These are phyloP conservation scores for Hesperophylax magnus DNA, from an alignment of 1,140 invertebrate species.

Conservation along the genomic window DNA sequence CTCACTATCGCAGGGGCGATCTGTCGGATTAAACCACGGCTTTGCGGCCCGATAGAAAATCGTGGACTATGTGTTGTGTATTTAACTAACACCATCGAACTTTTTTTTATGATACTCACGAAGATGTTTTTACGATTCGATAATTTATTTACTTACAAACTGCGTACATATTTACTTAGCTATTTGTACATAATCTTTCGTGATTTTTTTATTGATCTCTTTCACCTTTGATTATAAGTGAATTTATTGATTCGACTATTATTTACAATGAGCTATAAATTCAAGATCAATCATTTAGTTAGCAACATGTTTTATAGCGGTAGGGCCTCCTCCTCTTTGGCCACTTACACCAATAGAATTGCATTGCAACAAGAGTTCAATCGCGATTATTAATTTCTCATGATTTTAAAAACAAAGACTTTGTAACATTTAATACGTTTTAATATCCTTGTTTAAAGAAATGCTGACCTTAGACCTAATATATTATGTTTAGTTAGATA, in stretches of 20 bases:
- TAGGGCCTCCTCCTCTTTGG: too few species aligned
- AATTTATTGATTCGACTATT: conserved; percentile 4
- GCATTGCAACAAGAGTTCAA: too few species aligned
- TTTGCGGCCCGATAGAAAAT: conserved; percentile 18
- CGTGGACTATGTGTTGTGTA: conserved; percentile 23
- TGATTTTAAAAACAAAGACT: too few species aligned
- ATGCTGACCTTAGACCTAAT: too few species aligned
- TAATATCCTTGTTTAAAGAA: too few species aligned
- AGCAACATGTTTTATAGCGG: too few species aligned
- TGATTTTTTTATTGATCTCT: conserved; percentile 15
- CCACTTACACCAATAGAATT: too few species aligned
- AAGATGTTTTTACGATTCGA: conserved; percentile 26
- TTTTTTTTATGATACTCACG: conserved; percentile 14
- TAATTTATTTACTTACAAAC: conserved; percentile 40
- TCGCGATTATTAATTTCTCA: too few species aligned
- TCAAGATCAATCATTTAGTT: background rate
- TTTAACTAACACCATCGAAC: background rate
- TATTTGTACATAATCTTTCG: conserved; percentile 10
- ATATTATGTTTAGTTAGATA: too few species aligned
- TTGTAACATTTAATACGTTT: too few species aligned
- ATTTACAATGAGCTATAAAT: conserved; percentile 15
- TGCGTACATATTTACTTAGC: conserved; percentile 6
- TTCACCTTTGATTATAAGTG: conserved; percentile 19
- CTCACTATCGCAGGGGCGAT: conserved; percentile 42
- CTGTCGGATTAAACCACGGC: conserved; percentile 33